Base-by-base conservation (phyloP, 2,888 invertebrate species). In the Apamea sordens region DNA sequence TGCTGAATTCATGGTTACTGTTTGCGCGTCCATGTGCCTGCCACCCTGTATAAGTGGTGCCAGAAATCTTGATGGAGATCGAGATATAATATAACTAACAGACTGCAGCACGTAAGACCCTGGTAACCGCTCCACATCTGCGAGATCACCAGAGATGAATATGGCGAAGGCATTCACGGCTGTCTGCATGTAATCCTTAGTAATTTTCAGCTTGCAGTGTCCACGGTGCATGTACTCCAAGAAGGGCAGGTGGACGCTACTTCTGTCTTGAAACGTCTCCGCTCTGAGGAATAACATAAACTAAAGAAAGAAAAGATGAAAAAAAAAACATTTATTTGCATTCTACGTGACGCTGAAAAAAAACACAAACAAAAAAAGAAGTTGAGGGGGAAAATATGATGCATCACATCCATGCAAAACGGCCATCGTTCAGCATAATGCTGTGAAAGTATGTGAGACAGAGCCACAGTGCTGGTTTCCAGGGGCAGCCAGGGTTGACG, bases 101-200 rank as follows among this genome's bases (percentile, higher is more conserved):
- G 96, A 96, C 77, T 88, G 84, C 56, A 96, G 86, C 0, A 96
- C 93, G 78, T 96, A 96, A 24, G 86, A 71, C 0, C 92, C 44
- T 0, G 96, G 96, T 61, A 96, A 78, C 6, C 90, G 88, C 76
- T 91, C 71, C 2, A 96, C 90, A 73, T 97, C 96, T 0, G 90
- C 80, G 3, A 95, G 50, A 32, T 88, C 90, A 10, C 96, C 96
- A 0, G 92, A 85, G 1, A 94, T 86, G 13, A 96, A 90, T 61
- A 97, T 96, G 24, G 93, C 90, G 87, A 96, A 96, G 13, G 96
- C 96, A 50, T 97, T 91, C 0, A 96, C 91, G 0, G 96, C 96
- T 0, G 96, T 96, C 89, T 97, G 96, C 96, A 96, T 95, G 80
- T 90, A 92, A 82, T 97, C 96, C 2, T 80, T 84, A 0, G 93